phyloP scores from a whole-genome alignment of 2,888 invertebrate species.

The Tachina fera region DNA sequence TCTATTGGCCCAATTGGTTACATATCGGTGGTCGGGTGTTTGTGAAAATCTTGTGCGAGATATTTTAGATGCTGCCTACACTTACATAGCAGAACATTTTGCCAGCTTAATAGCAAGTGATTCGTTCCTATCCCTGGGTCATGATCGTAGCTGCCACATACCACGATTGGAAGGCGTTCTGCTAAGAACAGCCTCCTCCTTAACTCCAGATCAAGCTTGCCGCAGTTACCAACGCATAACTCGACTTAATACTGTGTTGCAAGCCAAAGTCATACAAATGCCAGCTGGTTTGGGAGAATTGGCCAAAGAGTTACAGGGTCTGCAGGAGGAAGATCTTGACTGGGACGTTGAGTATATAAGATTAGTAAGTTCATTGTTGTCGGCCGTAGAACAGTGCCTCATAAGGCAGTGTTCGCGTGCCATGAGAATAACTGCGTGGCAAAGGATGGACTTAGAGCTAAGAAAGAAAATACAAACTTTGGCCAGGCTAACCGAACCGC shows the following conservation, averaged over 20 bases:
- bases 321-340: constrained; percentile 83
- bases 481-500: constrained; percentile 84
- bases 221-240: constrained; percentile 86
- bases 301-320: constrained; percentile 80
- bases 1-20: constrained; percentile 89
- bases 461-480: constrained; percentile 87
- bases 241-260: constrained; percentile 81
- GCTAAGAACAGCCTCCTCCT: constrained; percentile 89
- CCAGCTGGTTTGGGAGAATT: constrained; percentile 80
- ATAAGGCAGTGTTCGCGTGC: constrained; percentile 88
- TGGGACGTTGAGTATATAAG: constrained; percentile 85
- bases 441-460: constrained; percentile 86
- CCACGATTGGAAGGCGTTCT: constrained; percentile 91
- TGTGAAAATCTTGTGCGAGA: constrained; percentile 89
- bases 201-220: constrained; percentile 93
- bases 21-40: constrained; percentile 91
- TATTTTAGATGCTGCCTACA: constrained; percentile 91
- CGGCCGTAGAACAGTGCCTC: constrained; percentile 88
- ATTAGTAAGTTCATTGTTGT: constrained; percentile 86
- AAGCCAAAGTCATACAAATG: constrained; percentile 82
- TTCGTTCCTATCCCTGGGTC: constrained; percentile 87
- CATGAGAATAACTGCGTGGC: constrained; percentile 86
- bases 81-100: constrained; percentile 91
- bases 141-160: constrained; percentile 89
- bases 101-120: constrained; percentile 88